phyloP scores from a whole-genome alignment of 2,888 invertebrate species.

The Galerucella calmariensis region DNA sequence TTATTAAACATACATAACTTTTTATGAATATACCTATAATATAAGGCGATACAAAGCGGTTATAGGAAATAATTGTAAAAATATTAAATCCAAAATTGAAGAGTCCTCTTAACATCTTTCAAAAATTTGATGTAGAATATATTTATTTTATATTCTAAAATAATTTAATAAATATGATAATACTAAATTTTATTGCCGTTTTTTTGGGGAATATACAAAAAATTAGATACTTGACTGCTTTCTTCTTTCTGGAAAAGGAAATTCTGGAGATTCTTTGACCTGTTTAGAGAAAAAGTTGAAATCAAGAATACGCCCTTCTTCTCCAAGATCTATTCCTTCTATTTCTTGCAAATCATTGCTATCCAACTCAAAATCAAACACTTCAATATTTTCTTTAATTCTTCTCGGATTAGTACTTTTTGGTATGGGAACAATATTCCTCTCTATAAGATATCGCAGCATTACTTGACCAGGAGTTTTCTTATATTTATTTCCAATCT shows the following conservation, averaged over 20 bases:
- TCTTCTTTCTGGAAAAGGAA: conserved; percentile 31
- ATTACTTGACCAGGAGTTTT: conserved; percentile 81
- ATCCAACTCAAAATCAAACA: conserved; percentile 77
- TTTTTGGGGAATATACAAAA: background rate
- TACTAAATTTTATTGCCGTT: no score
- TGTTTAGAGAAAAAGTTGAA: conserved; percentile 62
- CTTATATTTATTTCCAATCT: conserved; percentile 68
- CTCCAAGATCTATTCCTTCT: conserved; percentile 71
- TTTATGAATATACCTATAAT: background rate
- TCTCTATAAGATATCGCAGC: conserved; percentile 77
- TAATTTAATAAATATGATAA: no score
- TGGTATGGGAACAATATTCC: conserved; percentile 79
- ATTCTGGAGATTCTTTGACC: conserved; percentile 38
- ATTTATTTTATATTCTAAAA: no score
- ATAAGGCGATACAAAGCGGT: background rate
- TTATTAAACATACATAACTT: background rate
- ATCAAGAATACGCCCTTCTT: conserved; percentile 74
- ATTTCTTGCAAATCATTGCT: conserved; percentile 71
- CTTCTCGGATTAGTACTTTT: conserved; percentile 80
- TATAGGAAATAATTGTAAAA: no score
- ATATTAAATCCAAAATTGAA: no score
- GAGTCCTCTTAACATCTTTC: no score
- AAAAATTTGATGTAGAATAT: no score
- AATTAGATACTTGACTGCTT: background rate
- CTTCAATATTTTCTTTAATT: conserved; percentile 77